These are phyloP conservation scores for Caenorhabditis macrosperma DNA, from an alignment of 2,888 invertebrate genomes.

Conservation along the genomic window DNA sequence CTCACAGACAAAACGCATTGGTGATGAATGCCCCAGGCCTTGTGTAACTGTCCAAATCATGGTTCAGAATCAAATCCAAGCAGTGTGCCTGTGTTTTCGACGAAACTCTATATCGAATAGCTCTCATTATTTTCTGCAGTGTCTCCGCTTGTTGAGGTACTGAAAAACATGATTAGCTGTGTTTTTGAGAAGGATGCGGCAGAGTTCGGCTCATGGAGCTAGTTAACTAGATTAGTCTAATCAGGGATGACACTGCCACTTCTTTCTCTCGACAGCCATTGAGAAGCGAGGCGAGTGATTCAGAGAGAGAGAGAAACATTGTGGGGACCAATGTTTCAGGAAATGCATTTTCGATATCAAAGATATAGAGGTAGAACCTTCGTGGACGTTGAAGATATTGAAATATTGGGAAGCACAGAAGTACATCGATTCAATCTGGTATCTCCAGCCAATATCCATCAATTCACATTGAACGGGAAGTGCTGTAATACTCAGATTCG, in stretches of 20 bases:
- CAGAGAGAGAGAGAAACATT: no score
- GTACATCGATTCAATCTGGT: neutral
- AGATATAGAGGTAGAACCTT: neutral
- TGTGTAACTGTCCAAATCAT: neutral
- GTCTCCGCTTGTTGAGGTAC: neutral
- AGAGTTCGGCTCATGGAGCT: neutral
- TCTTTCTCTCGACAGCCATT: no score
- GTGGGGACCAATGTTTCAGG: no score
- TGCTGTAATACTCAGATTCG: neutral
- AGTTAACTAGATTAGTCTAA: no score
- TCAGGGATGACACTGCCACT: neutral
- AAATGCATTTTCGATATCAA: no score
- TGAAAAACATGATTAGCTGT: neutral
- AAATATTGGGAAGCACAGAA: neutral
- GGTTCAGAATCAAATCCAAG: neutral
- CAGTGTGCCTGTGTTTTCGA: neutral
- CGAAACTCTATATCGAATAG: constrained; percentile 4
- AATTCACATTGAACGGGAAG: neutral
- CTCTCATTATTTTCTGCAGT: neutral
- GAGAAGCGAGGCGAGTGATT: no score
- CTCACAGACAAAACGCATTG: neutral
- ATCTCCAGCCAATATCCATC: neutral
- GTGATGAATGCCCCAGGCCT: neutral
- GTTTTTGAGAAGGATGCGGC: neutral
- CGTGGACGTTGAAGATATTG: neutral